phyloP scores from a whole-genome alignment of 2,113 vertebrate species.

The Oreochromis spilurus region DNA sequence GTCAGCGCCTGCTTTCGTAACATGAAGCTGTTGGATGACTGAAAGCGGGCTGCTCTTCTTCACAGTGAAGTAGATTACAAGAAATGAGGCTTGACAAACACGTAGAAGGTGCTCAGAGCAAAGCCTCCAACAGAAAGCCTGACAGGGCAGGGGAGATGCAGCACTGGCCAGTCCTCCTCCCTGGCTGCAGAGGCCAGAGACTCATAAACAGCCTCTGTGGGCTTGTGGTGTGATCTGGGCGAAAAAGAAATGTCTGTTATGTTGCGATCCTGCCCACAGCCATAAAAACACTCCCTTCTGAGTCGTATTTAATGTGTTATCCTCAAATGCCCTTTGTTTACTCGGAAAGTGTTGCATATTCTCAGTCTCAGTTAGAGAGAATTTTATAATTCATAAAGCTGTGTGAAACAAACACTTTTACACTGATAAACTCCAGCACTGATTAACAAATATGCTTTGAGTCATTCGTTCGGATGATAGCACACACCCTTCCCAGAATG shows the following conservation, averaged over 20 bases:
- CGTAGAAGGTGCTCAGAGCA: background rate
- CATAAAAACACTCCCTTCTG: background rate
- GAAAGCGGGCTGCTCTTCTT: background rate
- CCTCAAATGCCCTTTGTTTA: background rate
- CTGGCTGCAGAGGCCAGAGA: background rate
- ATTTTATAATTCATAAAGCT: background rate
- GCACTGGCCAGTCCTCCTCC: background rate
- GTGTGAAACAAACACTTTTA: background rate
- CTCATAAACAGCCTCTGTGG: conserved; percentile 41
- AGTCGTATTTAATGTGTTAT: background rate
- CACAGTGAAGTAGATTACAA: background rate
- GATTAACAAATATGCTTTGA: background rate
- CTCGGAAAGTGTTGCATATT: background rate
- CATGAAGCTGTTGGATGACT: background rate
- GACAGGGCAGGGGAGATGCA: background rate
- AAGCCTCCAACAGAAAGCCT: background rate
- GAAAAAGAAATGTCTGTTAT: conserved; percentile 46
- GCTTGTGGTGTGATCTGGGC: background rate
- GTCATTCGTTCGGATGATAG: background rate
- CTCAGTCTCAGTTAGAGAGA: background rate
- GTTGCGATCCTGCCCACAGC: conserved; percentile 35
- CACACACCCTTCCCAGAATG: background rate
- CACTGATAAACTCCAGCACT: background rate
- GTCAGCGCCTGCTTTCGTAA: background rate
- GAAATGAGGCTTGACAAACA: background rate